Base-by-base conservation (phyloP, 2,888 invertebrate genomes). In the Cephalotes varians region DNA sequence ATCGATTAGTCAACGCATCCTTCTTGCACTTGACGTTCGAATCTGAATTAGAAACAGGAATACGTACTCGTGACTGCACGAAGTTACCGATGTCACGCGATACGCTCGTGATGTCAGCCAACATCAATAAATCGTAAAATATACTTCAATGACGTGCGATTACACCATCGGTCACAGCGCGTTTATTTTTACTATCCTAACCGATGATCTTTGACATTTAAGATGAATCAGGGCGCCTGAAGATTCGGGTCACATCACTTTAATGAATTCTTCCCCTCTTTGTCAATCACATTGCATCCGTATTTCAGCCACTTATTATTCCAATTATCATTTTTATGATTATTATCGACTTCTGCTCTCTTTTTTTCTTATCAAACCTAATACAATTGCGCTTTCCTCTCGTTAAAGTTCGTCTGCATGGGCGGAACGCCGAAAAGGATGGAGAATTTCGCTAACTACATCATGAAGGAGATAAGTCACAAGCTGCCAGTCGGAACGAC, bases 361-460 rank as follows among this genome's bases (percentile, higher is more conserved):
- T 6, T 64, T 1, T 18, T 12, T 65, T 28, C 9, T 7, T n/a
- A 3, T 44, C 15, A 31, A 73, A n/a, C 0, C 7, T 10, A 28
- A 47, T 31, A 10, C 10, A 56, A 28, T 28, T 44, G 51, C 21
- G n/a, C 37, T 49, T 40, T 21, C 65, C 28, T 72, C 4, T 58
- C 40, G 58, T 87, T 83, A 51, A 95, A 99, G 98, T 99, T 98
- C 95, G 98, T 99, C 51, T 98, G 98, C 95, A 98, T 99, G 97
- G 99, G 99, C 62, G 99, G 99, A 21, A 98, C 99, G 31, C 98
- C 98, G 18, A 98, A 97, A 93, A 96, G 99, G 76, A 98, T 99
- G 98, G 97, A 98, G 95, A 96, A 96, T 93, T 99, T 99, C 94
- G 99, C 99, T 44, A 96, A 98, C 94, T 98, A 96, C 93, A 98